Percentiles rank a stretch among this genome's conserved stretches.
Conservation (phyloP, 2,888 invertebrate species). For the Caenorhabditis becei region DNA sequence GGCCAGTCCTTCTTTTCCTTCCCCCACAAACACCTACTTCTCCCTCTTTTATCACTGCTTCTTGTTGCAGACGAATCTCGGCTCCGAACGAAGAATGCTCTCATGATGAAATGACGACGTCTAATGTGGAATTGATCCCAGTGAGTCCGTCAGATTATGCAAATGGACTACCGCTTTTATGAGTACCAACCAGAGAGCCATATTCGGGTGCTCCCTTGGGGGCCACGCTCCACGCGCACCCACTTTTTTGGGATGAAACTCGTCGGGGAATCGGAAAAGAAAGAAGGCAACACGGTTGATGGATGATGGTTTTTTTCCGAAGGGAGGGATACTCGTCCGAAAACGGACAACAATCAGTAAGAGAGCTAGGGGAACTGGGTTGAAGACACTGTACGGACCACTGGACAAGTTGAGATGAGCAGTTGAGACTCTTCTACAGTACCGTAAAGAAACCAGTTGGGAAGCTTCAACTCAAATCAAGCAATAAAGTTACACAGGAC, state of each 20-base stretch:
- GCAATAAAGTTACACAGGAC: no score
- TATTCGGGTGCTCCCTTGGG: background rate
- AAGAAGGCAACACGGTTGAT: conserved; percentile 47
- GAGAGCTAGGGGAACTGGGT: background rate
- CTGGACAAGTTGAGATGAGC: no score
- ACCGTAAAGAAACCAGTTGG: no score
- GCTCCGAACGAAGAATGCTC: conserved; percentile 26
- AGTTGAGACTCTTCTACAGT: no score
- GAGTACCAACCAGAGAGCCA: conserved; percentile 17
- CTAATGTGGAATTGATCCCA: conserved; percentile 58
- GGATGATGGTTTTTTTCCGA: conserved; percentile 48
- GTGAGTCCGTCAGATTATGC: conserved; percentile 58
- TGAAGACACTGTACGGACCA: no score
- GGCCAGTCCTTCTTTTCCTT: conserved; percentile 6
- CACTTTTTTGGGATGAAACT: conserved; percentile 42
- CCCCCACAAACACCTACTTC: background rate
- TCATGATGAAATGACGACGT: conserved; percentile 43
- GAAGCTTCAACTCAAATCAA: no score
- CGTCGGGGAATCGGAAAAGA: conserved; percentile 8
- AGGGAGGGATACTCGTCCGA: conserved; percentile 6
- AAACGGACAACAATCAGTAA: conserved; percentile 13
- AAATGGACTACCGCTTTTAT: conserved; percentile 54
- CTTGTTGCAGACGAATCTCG: conserved; percentile 22
- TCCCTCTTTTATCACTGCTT: background rate
- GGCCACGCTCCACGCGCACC: conserved; percentile 24